phyloP scores from a whole-genome alignment of 2,797 vertebrate species.

The Spondyliosoma cantharus region DNA sequence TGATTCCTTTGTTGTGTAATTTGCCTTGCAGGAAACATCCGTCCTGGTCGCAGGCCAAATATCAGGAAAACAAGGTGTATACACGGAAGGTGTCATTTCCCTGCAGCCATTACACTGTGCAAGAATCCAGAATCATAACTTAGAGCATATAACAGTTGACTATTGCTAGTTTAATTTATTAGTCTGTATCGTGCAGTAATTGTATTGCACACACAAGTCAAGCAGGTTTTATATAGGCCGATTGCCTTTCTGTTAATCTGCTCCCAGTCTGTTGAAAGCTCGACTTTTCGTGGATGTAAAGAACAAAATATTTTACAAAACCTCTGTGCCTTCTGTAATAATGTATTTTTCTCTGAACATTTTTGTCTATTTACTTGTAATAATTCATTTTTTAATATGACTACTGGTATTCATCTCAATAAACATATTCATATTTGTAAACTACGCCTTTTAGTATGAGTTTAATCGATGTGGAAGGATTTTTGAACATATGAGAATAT shows the following conservation, averaged over 20 bases:
- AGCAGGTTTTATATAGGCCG: neutral
- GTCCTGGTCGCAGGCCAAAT: too few relatives aligned
- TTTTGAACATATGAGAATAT: neutral
- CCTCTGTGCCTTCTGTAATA: neutral
- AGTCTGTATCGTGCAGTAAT: too few relatives aligned
- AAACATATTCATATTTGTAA: slow-evolving; percentile 31
- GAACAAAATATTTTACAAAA: neutral
- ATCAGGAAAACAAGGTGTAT: too few relatives aligned
- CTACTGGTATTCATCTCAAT: neutral
- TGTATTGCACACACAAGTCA: too few relatives aligned
- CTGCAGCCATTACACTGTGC: too few relatives aligned
- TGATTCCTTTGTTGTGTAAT: too few relatives aligned
- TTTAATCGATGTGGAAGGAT: neutral
- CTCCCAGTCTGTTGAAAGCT: neutral
- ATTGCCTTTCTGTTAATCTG: neutral
- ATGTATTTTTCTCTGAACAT: neutral
- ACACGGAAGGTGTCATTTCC: too few relatives aligned
- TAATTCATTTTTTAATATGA: neutral
- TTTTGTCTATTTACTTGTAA: slow-evolving; percentile 1
- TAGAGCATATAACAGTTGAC: too few relatives aligned
- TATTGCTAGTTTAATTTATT: slow-evolving; percentile 11
- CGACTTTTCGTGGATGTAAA: slow-evolving; percentile 4
- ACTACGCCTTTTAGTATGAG: neutral
- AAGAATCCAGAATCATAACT: too few relatives aligned
- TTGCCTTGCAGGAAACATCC: too few relatives aligned